Evolutionary conservation across 1,140 invertebrate genomes (phyloP).

Genomic region (Stegodyphus dumicola): DNA sequence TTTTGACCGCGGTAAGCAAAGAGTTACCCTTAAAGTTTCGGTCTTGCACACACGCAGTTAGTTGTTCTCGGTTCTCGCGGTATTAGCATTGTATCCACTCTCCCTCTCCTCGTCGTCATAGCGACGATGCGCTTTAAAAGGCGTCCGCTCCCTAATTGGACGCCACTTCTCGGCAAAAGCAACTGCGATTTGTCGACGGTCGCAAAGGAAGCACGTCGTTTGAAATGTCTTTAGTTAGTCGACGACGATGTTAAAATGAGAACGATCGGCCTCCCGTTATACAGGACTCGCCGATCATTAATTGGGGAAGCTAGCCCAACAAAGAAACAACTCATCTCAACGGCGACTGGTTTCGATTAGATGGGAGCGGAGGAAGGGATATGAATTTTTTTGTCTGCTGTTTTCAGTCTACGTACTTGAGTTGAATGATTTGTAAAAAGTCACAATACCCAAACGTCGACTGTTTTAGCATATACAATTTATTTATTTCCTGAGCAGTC

Average conservation of each 20-base stretch:
- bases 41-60: too few species aligned
- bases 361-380: too few species aligned
- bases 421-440: too few species aligned
- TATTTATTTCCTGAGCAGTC: too few species aligned
- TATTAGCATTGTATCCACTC: conserved; percentile 34
- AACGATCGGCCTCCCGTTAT: conserved; percentile 22
- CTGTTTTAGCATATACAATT: too few species aligned
- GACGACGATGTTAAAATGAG: conserved; percentile 45
- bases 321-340: too few species aligned
- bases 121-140: conserved; percentile 23
- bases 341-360: too few species aligned
- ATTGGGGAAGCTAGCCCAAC: background rate
- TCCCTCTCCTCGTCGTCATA: conserved; percentile 17
- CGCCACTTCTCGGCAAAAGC: conserved; percentile 50
- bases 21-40: background rate
- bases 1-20: conserved; percentile 30
- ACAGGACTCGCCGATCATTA: conserved; percentile 23
- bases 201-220: conserved; percentile 9
- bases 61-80: background rate
- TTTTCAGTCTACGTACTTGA: too few species aligned
- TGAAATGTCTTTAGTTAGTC: conserved; percentile 43
- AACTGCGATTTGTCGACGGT: conserved; percentile 45
- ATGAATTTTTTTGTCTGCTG: too few species aligned
- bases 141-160: conserved; percentile 47
- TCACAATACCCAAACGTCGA: too few species aligned